A percentile compares a stretch with the other conserved stretches of the same genome.
These are phyloP conservation scores for Eulemur rubriventer DNA, from an alignment of 2,797 vertebrate species.

Conservation along the genomic window DNA sequence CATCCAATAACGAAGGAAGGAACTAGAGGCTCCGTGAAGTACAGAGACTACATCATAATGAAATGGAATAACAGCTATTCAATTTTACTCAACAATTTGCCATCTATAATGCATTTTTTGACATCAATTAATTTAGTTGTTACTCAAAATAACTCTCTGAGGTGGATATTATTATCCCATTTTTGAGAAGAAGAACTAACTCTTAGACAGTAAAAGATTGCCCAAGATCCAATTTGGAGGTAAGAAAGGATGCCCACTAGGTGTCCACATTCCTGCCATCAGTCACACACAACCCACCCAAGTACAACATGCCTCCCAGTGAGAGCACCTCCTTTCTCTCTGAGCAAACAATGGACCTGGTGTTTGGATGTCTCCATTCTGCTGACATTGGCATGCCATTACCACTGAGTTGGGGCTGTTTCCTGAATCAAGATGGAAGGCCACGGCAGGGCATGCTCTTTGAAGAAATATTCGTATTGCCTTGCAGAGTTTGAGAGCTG, in stretches of 20 bases:
- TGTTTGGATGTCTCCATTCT: background rate
- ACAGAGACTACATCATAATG: background rate
- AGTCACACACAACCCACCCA: background rate
- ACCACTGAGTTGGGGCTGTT: background rate
- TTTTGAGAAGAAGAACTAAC: background rate
- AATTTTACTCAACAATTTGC: background rate
- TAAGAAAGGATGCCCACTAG: background rate
- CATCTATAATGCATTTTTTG: background rate
- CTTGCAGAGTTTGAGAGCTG: background rate
- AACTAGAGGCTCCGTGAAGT: background rate
- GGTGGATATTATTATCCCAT: background rate
- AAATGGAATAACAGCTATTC: background rate
- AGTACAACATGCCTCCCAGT: fast-evolving
- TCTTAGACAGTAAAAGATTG: background rate
- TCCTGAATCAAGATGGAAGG: background rate
- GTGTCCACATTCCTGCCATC: background rate
- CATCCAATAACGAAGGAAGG: background rate
- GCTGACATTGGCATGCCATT: background rate
- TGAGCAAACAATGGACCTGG: background rate
- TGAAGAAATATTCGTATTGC: background rate
- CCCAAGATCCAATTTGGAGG: background rate
- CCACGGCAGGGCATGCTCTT: background rate
- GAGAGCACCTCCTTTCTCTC: background rate
- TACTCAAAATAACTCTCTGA: slow-evolving; percentile 5
- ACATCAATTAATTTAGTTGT: slow-evolving; percentile 25